Evolutionary conservation across 2,797 vertebrate species (phyloP).

Genomic region (Betta splendens): DNA sequence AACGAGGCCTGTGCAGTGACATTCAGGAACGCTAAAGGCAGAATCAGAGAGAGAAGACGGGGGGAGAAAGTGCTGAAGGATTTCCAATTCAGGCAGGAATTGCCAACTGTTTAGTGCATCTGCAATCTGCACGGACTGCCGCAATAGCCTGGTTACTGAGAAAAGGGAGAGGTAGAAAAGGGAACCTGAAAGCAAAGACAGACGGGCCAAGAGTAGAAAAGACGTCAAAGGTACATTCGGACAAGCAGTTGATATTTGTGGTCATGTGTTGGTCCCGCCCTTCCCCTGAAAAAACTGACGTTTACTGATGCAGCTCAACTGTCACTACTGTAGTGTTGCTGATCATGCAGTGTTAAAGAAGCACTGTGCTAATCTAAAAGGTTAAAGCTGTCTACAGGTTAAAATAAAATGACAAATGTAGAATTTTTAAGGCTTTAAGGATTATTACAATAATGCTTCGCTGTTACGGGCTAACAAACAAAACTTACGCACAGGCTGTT

Average conservation of each 20-base stretch:
- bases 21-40: slow-evolving; percentile 53
- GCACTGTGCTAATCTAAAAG: slow-evolving; percentile 67
- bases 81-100: slow-evolving; percentile 55
- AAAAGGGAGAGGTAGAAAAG: slow-evolving; percentile 23
- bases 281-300: slow-evolving; percentile 59
- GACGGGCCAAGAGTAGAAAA: slow-evolving; percentile 22
- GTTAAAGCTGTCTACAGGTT: slow-evolving; percentile 64
- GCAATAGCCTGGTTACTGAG: neutral
- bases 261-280: slow-evolving; percentile 76
- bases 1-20: slow-evolving; percentile 44
- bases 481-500: slow-evolving; percentile 50
- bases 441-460: slow-evolving; percentile 73
- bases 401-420: slow-evolving; percentile 61
- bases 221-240: slow-evolving; percentile 31
- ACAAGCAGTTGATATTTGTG: slow-evolving; percentile 47
- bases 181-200: slow-evolving; percentile 26
- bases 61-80: slow-evolving; percentile 45
- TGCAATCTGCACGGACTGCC: slow-evolving; percentile 30
- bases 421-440: slow-evolving; percentile 77
- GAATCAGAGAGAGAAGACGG: slow-evolving; percentile 4
- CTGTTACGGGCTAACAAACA: slow-evolving; percentile 68
- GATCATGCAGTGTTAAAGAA: slow-evolving; percentile 59
- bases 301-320: slow-evolving; percentile 41
- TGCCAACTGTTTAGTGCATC: slow-evolving; percentile 52
- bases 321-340: slow-evolving; percentile 65